Base-by-base conservation (phyloP, 2,888 invertebrate species). In the Acronicta alni region DNA sequence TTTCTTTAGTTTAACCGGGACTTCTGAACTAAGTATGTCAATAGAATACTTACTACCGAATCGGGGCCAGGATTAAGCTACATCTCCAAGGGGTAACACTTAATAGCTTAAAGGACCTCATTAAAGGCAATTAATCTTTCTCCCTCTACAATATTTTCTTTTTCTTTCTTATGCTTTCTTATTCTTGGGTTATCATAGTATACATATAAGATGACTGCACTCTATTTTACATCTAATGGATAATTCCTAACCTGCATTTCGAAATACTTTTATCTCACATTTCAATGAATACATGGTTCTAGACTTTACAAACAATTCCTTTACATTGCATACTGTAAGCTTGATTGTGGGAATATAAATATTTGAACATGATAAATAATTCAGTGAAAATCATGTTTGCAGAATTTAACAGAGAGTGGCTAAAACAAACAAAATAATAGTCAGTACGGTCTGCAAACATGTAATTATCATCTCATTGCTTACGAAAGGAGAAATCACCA, bases 401-500 rank as follows among this genome's bases (percentile, higher is more conserved):
- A 44, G 30, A 26, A 35, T 51, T 45, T 45, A 59, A 38, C 42
- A 12, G 44, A 59, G 48, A 69, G 39, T 30, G 15, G 16, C 48
- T 65, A 49, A 53, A 52, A 45, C 23, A 55, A 70, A 68, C 39
- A 65, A 26, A 54, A 32, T 51, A 43, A 57, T 30, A 12, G 35
- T 17, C 30, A n/a, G 53, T 53, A 53, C 45, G 23, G 4, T 46
- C 10, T 9, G 38, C 41, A 57, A 53, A 63, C 57, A 67, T 49
- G 45, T 56, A 49, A 53, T 56, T 58, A 63, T 45, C 23, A 30
- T 17, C 46, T 42, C 15, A 20, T n/a, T 45, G 38, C 17, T 68
- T 42, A 63, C 48, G 41, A 49, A 48, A 45, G 41, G 63, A 45
- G 58, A 71, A 71, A 68, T 43, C 44, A 67, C 39, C 23, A 46